Conservation (phyloP, 1,140 invertebrate genomes). For the Ericerus pela region DNA sequence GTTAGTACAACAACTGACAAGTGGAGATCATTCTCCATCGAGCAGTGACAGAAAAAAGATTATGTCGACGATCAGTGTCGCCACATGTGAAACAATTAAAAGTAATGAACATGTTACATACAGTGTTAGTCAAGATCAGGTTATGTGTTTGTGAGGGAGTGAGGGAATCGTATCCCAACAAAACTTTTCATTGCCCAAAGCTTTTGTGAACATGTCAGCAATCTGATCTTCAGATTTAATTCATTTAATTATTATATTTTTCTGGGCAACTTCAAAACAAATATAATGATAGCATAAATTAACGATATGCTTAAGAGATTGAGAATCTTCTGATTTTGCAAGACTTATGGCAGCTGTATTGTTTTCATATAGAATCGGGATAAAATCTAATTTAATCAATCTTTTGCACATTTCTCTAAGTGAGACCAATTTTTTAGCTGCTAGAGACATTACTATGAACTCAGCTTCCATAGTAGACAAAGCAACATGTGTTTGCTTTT, state of each 20-base stretch:
- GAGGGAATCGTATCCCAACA: too few relatives aligned
- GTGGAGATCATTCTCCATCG: too few relatives aligned
- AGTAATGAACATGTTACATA: too few relatives aligned
- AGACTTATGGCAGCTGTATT: neutral
- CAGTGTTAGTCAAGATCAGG: too few relatives aligned
- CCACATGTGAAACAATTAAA: too few relatives aligned
- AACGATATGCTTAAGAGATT: neutral
- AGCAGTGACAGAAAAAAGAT: too few relatives aligned
- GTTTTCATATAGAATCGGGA: neutral
- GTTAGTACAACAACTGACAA: too few relatives aligned
- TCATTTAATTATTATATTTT: neutral
- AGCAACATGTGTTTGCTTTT: slow-evolving; percentile 26
- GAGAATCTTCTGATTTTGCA: neutral
- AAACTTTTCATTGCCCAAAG: neutral
- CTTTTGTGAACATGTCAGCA: neutral
- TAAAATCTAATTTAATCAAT: neutral
- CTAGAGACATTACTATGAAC: slow-evolving; percentile 25
- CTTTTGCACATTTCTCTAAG: slow-evolving; percentile 18
- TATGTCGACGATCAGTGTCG: too few relatives aligned
- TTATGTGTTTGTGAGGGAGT: too few relatives aligned
- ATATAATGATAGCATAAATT: slow-evolving; percentile 1
- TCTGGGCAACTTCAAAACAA: neutral
- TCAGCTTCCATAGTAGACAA: slow-evolving; percentile 30
- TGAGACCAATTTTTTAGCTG: slow-evolving; percentile 25
- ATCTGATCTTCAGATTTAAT: neutral